Evolutionary conservation across 1,140 invertebrate genomes (phyloP), one percentile per base, ranked within the genome.

Genomic region (Lycorma delicatula): DNA sequence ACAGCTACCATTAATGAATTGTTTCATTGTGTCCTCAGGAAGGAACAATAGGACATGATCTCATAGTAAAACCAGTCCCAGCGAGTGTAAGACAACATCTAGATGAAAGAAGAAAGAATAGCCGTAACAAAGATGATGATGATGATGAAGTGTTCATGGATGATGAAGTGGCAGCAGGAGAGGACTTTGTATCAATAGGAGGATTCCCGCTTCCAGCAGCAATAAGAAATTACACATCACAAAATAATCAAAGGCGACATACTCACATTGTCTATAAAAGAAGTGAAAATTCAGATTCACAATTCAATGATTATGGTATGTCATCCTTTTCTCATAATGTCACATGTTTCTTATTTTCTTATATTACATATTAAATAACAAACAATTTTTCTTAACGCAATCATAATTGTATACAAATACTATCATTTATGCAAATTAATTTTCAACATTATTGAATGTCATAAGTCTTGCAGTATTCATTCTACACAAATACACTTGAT

Each of bases 21-120:
- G n/a, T n/a, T n/a, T n/a, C n/a, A n/a, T 64, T 61, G 63, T 56
- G 59, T 63, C 74, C 71, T 56, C 73, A 93, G 91, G 89, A 94
- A 75, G 91, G 91, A 61, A 91, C 89, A 58, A 91, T 95, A 61
- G 91, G 91, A 55, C 81, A 88, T 67, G 86, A 92, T 66, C 71
- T 93, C 65, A 85, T 93, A 54, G 91, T 94, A 66, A 82, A 87
- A 67, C 89, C 92, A 55, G 75, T 93, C 54, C 89, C 91, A 26
- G 74, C 83, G 56, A 76, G 80, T 41, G 73, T 88, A 64, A 67
- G 70, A 27, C 75, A 75, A 26, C 59, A 65, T 38, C 62, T 60
- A n/a, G 51, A 66, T 54, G 28, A 46, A 13, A 41, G 71, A 71
- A 60, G 71, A 2, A 20, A 64, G 38, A 56, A 49, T 63, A 65